Percentiles rank a stretch among this genome's conserved stretches.
Conservation (phyloP, 2,797 vertebrate species). For the Galagoides demidoff region DNA sequence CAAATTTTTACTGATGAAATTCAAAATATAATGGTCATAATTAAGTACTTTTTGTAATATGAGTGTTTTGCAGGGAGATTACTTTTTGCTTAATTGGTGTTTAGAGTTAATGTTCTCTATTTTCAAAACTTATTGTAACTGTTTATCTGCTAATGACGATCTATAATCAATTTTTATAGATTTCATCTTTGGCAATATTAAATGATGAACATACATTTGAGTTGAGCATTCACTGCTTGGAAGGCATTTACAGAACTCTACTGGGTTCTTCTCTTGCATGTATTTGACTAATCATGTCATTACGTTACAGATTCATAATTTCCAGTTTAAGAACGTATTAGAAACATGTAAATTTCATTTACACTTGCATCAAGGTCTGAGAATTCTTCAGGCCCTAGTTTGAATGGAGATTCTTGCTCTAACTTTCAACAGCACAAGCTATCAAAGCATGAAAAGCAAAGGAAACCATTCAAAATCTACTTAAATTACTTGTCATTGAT, state of each 20-base stretch:
- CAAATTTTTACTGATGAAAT: slow-evolving; percentile 19
- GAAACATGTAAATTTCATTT: background rate
- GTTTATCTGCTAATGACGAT: background rate
- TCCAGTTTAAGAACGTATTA: background rate
- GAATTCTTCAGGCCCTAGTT: background rate
- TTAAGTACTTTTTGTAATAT: background rate
- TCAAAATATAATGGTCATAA: background rate
- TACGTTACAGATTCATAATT: background rate
- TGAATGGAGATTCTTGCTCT: background rate
- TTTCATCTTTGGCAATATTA: slow-evolving; percentile 14
- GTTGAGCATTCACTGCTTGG: background rate
- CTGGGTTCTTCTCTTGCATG: background rate
- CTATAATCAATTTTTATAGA: background rate
- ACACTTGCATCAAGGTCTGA: background rate
- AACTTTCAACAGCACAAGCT: background rate
- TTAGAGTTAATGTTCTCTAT: background rate
- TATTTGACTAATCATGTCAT: background rate
- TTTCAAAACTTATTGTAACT: slow-evolving; percentile 18
- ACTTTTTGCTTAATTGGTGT: background rate
- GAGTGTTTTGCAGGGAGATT: background rate
- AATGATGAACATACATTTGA: background rate
- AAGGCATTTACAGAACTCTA: background rate
- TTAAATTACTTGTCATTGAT: background rate
- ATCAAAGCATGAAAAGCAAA: background rate
- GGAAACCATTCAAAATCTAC: background rate